phyloP scores from a whole-genome alignment of 2,888 invertebrate species.

The Boloria selene region DNA sequence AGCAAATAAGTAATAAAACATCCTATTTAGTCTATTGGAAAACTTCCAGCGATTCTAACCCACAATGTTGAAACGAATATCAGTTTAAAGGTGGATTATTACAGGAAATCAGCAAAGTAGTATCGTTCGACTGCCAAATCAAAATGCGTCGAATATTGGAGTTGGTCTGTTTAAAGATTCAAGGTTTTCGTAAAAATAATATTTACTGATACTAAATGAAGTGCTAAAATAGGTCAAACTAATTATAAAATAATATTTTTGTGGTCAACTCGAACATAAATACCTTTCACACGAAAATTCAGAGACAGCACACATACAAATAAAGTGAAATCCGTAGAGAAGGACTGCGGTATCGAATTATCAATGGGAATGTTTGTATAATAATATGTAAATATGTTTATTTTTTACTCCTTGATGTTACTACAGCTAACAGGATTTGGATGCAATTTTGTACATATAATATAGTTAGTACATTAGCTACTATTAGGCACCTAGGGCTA shows the following conservation, averaged over 20 bases:
- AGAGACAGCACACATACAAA: too few relatives aligned
- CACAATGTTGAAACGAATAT: constrained; percentile 13
- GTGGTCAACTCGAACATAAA: too few relatives aligned
- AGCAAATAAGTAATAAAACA: constrained; percentile 12
- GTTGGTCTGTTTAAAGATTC: constrained; percentile 15
- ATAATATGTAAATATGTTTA: too few relatives aligned
- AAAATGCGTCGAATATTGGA: constrained; percentile 40
- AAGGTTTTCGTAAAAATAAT: constrained; percentile 22
- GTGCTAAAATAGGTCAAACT: background rate
- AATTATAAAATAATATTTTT: background rate
- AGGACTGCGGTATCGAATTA: too few relatives aligned
- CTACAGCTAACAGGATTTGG: too few relatives aligned
- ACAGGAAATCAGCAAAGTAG: constrained; percentile 35
- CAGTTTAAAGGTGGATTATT: constrained; percentile 16
- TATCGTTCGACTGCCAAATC: constrained; percentile 42
- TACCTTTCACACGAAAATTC: too few relatives aligned
- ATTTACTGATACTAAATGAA: constrained; percentile 1
- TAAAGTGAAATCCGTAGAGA: too few relatives aligned
- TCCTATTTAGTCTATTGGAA: constrained; percentile 21
- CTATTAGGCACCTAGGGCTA: too few relatives aligned
- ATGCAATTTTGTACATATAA: too few relatives aligned
- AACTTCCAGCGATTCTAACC: constrained; percentile 13
- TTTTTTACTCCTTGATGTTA: too few relatives aligned
- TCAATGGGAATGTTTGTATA: too few relatives aligned
- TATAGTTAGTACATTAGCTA: too few relatives aligned